Evolutionary conservation across 37 sponge, comb jelly and placozoan genomes (phyloP).

Genomic region (Cliona cf. orientalis): DNA sequence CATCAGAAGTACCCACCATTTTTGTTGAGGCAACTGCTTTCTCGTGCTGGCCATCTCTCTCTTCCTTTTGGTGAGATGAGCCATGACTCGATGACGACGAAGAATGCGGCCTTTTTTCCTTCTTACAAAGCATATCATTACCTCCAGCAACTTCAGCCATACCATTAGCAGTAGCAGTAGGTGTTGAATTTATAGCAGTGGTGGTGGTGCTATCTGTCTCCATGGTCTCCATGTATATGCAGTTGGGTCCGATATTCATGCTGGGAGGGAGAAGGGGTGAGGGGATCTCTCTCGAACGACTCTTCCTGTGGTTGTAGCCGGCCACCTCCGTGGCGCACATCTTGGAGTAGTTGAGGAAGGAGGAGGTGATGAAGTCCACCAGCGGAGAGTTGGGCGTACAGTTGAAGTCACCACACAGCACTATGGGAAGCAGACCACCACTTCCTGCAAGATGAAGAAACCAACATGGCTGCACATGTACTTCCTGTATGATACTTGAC

Average conservation of each 20-base stretch:
- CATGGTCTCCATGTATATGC: conserved; percentile 35
- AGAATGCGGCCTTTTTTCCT: background rate
- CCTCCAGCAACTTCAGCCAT: background rate
- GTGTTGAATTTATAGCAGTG: too few relatives aligned
- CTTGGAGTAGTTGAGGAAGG: conserved; percentile 73
- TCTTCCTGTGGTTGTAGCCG: conserved; percentile 42
- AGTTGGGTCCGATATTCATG: conserved; percentile 57
- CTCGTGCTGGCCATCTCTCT: background rate
- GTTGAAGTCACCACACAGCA: conserved; percentile 95
- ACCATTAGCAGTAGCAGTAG: background rate
- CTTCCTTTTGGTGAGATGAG: background rate
- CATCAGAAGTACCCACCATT: background rate
- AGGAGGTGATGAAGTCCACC: conserved; percentile 60
- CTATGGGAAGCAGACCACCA: background rate
- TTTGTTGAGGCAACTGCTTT: background rate
- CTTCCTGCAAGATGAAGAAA: background rate
- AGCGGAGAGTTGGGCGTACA: conserved; percentile 76
- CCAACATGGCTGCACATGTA: background rate
- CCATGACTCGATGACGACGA: too few relatives aligned
- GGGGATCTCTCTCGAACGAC: conserved; percentile 32
- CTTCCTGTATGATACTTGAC: too few relatives aligned
- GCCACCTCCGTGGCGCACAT: conserved; percentile 66
- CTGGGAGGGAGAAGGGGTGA: conserved; percentile 64
- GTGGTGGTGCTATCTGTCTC: background rate
- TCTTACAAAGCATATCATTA: too few relatives aligned